Percentiles rank a stretch among this genome's conserved stretches.
phyloP scores from a whole-genome alignment of 2,113 vertebrate genomes.

The Ploceus nigricollis region DNA sequence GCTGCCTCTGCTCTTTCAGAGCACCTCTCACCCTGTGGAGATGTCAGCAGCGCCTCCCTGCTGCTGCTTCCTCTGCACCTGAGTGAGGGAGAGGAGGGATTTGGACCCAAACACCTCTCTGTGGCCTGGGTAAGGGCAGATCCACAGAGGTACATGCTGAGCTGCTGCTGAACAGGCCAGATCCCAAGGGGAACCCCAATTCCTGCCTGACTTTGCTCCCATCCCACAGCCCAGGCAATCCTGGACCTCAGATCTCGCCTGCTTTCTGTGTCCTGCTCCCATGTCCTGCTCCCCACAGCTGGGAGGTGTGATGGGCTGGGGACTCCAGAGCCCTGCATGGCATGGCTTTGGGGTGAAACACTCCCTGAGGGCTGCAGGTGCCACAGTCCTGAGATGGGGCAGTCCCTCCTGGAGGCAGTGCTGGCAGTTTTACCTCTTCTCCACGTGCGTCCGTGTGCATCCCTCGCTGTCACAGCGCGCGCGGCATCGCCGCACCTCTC shows the following conservation, averaged over 20 bases:
- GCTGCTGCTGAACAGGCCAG: neutral
- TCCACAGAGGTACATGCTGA: accelerated
- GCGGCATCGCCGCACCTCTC: neutral
- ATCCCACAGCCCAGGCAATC: neutral
- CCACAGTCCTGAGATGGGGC: neutral
- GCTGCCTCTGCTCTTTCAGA: neutral
- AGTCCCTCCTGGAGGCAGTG: neutral
- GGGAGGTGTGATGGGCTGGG: too few species aligned
- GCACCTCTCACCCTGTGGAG: neutral
- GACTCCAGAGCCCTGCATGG: accelerated
- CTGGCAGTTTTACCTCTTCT: conserved; percentile 29
- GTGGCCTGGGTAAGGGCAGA: neutral
- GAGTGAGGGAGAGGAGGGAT: neutral
- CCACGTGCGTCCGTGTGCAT: neutral
- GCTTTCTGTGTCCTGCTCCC: accelerated
- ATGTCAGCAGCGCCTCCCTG: neutral
- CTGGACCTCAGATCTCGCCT: neutral
- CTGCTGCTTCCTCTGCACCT: neutral
- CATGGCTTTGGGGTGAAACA: neutral
- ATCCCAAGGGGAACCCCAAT: neutral
- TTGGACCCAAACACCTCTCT: neutral
- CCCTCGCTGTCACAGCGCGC: neutral
- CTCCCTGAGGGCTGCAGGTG: neutral
- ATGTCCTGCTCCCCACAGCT: neutral
- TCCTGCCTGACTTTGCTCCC: neutral